Evolutionary conservation across 2,113 vertebrate species (phyloP).

Genomic region (Sigmodon hispidus): DNA sequence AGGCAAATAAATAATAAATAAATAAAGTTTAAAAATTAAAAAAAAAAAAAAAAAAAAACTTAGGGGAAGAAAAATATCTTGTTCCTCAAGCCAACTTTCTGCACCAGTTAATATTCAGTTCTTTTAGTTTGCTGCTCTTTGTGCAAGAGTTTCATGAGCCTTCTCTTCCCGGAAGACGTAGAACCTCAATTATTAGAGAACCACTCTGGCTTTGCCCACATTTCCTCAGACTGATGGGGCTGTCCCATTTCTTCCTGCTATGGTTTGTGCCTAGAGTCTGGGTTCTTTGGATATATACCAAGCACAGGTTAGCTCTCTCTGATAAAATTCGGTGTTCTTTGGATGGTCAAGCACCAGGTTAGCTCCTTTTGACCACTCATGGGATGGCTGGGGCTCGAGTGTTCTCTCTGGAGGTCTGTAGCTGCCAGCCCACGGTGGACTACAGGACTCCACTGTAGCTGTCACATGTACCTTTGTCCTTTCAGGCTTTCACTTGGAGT

Average conservation of each 20-base stretch:
- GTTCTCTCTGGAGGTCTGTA: neutral
- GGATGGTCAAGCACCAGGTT: neutral
- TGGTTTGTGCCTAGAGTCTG: neutral
- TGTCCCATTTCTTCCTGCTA: neutral
- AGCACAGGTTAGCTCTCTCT: neutral
- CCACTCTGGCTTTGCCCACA: neutral
- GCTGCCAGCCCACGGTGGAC: neutral
- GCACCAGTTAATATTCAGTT: neutral
- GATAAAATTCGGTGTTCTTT: neutral
- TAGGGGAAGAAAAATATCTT: neutral
- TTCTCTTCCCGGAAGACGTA: conserved; percentile 25
- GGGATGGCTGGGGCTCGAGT: neutral
- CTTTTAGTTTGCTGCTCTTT: neutral
- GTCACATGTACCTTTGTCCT: neutral
- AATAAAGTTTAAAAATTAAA: no score
- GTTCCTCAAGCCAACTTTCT: neutral
- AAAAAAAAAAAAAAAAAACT: neutral
- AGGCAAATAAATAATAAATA: neutral
- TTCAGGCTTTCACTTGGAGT: neutral
- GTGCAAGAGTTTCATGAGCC: conserved; percentile 6
- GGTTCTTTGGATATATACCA: neutral
- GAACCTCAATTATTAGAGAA: neutral
- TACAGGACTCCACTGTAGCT: neutral
- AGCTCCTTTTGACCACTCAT: neutral
- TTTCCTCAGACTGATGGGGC: neutral